Conservation (phyloP, 2,113 vertebrate genomes). For the Rhegmatorhina hoffmannsi region DNA sequence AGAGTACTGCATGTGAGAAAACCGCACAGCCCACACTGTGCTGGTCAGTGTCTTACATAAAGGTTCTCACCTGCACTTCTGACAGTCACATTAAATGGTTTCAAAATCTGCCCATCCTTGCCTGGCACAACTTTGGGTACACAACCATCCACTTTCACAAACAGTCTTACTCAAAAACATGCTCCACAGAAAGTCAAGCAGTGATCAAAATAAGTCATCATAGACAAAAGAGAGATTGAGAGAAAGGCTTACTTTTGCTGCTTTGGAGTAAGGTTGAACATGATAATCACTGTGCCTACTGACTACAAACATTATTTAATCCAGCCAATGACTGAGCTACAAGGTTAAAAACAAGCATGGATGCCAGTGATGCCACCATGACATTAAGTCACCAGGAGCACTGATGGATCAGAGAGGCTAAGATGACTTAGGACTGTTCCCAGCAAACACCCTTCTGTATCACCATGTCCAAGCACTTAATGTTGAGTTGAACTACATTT, state of each 20-base stretch:
- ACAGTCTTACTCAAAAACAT: not conserved
- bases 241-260: not conserved
- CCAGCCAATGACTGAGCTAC: not conserved
- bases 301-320: not conserved
- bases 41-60: not conserved
- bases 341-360: not conserved
- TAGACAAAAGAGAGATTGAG: not conserved
- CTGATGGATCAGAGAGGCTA: not conserved
- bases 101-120: not conserved
- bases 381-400: not conserved
- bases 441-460: not conserved
- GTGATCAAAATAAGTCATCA: not conserved
- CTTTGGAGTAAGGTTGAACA: not conserved
- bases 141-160: not conserved
- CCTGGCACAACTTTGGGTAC: not conserved
- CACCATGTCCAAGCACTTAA: not conserved
- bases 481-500: accelerated
- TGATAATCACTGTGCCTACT: not conserved
- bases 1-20: not conserved
- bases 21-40: not conserved
- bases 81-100: accelerated
- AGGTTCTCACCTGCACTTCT: not conserved
- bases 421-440: not conserved
- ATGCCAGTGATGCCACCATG: not conserved
- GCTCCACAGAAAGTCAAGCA: not conserved